Evolutionary conservation across 2,797 vertebrate genomes (phyloP), one percentile per base, ranked within the genome.

Genomic region (Gila robusta): DNA sequence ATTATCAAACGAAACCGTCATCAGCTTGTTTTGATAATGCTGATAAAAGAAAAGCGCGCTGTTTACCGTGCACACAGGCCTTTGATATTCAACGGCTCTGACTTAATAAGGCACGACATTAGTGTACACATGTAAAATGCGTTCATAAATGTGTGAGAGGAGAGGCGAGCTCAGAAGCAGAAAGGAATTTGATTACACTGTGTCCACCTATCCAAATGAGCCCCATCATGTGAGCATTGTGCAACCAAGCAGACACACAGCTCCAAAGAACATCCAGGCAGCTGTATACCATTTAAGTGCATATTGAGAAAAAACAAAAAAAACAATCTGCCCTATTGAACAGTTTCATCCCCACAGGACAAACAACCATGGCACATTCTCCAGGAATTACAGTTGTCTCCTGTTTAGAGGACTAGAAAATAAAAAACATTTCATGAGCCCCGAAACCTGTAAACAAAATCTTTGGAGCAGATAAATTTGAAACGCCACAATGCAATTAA

Each of bases 401-500:
- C 94, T 93, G 92, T 93, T 95, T 93, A 94, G 93, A 85, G 52
- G 28, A 47, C n/a, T 79, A 35, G 79, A 52, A 35, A 39, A 37
- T 32, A 67, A n/a, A 39, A 73, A 89, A 83, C 94, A 96, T 96
- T 97, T 96, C 93, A 96, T 96, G 96, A 97, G 97, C 96, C 95
- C 95, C 95, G 94, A 97, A 98, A 98, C 96, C 97, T 97, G 97
- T 98, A 98, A 98, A 98, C 97, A 98, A 97, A 98, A 97, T 97
- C 97, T 96, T 96, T 96, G 96, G 95, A 97, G 97, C 97, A 98
- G 97, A 99, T 98, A 97, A 98, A 99, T 98, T 97, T 97, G 97
- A 97, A 98, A 98, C 96, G 96, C 96, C 97, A 97, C 97, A 98
- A 98, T 96, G 97, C 98, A 99, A 99, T 99, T 99, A 99, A 98